phyloP scores from a whole-genome alignment of 2,797 vertebrate genomes.

The Otolemur crassicaudatus region DNA sequence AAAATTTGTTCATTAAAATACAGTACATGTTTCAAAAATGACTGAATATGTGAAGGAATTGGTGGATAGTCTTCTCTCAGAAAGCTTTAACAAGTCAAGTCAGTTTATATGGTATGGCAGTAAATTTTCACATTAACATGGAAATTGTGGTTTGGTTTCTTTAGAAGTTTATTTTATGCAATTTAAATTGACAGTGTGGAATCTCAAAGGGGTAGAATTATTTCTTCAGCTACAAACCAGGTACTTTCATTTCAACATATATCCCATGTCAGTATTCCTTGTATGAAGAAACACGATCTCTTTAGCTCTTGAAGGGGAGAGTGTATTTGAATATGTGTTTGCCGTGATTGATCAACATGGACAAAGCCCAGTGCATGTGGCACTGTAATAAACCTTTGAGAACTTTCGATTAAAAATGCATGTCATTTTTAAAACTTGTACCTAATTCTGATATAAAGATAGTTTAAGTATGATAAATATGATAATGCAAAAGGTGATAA shows the following conservation, averaged over 20 bases:
- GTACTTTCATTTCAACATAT: constrained; percentile 67
- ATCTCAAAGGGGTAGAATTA: constrained; percentile 61
- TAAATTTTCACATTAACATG: constrained; percentile 56
- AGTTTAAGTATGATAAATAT: constrained; percentile 30
- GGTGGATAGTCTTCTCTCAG: not conserved
- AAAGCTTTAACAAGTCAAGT: constrained; percentile 32
- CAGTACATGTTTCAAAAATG: not conserved
- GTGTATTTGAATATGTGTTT: constrained; percentile 57
- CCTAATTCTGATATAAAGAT: constrained; percentile 54
- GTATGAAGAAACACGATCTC: constrained; percentile 51
- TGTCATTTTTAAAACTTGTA: constrained; percentile 7
- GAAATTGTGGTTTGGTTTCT: constrained; percentile 58
- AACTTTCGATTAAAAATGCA: constrained; percentile 42
- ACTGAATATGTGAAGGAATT: not conserved
- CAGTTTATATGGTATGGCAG: not conserved
- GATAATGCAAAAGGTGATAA: constrained; percentile 55
- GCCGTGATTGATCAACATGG: constrained; percentile 46
- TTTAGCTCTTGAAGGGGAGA: not conserved
- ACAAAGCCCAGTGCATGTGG: not conserved
- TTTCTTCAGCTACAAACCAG: constrained; percentile 58
- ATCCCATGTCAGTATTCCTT: constrained; percentile 37
- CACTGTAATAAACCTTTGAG: constrained; percentile 45
- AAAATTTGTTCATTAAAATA: not conserved
- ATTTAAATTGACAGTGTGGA: constrained; percentile 64
- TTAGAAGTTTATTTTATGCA: constrained; percentile 51